phyloP scores from a whole-genome alignment of 2,888 invertebrate genomes.

The Timema podura region DNA sequence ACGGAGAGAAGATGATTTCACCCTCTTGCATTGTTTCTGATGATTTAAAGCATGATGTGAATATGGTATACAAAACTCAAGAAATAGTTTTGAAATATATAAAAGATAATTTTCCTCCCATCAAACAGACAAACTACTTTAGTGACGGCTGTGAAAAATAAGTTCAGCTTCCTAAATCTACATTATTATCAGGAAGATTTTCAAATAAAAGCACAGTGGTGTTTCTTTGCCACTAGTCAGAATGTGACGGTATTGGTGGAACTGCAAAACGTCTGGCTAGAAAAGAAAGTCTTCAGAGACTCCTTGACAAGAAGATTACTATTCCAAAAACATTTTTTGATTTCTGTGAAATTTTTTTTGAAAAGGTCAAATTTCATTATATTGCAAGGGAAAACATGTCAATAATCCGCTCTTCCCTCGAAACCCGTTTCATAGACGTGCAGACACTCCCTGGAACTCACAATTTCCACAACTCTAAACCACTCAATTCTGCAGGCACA shows the following conservation, averaged over 20 bases:
- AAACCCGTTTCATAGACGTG: conserved; percentile 1
- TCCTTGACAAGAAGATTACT: background rate
- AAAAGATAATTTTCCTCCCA: background rate
- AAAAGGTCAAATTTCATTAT: conserved; percentile 6
- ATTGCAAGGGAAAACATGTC: background rate
- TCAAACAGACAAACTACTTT: background rate
- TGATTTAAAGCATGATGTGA: background rate
- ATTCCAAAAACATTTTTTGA: background rate
- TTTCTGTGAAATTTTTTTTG: conserved; percentile 8
- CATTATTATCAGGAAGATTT: background rate
- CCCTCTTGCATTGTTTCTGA: conserved; percentile 5
- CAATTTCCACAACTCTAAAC: conserved; percentile 12
- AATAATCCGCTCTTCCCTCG: background rate
- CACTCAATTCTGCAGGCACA: background rate
- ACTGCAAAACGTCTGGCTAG: conserved; percentile 3
- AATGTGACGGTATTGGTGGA: background rate
- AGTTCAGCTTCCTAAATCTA: background rate
- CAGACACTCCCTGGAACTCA: conserved; percentile 3
- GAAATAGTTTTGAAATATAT: background rate
- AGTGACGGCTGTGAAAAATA: conserved; percentile 6
- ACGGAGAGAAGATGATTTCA: background rate
- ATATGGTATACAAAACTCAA: conserved; percentile 9
- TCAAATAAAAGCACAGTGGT: background rate
- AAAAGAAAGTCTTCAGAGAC: background rate
- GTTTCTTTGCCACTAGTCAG: background rate